Evolutionary conservation across 1,140 invertebrate species (phyloP), one percentile per base, ranked within the genome.

Genomic region (Papilio polyxenes): DNA sequence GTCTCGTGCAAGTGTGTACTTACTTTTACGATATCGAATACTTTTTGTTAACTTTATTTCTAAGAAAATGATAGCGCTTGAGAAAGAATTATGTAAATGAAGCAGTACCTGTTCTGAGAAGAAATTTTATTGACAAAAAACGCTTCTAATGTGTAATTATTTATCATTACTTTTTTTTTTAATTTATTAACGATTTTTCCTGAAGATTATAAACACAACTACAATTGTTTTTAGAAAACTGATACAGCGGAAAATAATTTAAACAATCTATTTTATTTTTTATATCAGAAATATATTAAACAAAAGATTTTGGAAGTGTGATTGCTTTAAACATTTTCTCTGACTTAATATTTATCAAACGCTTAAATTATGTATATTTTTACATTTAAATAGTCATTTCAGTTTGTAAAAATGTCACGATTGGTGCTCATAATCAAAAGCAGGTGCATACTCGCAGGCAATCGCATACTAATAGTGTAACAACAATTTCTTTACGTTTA

Each of bases 361-460:
- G 31, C 65, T 15, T 37, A 5, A 65, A 72, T 72, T 72, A 40
- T 6, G 23, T 15, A 23, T 10, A 1, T 37, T 40, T 40, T 5
- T 15, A 6, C 5, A 15, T 72, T 72, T 40, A 72, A 72, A 40
- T 72, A 31, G 15, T 17, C 31, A 40, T 72, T 72, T 72, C 17
- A 72, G 23, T 72, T 72, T 72, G 31, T 72, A 37, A 72, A 72
- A 72, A 72, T 72, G 37, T 72, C 65, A 37, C 37, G 31, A 40
- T 40, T 72, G 31, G 11, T 0, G 31, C 31, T 40, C 31, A 37
- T 72, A 72, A 72, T 72, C 31, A 72, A 72, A 37, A 72, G 65
- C 65, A 72, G 65, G 65, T 72, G 65, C 65, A 72, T 15, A 72
- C 31, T 72, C 65, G 13, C 65, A 72, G 65, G 31, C 65, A 37